phyloP scores from a whole-genome alignment of 2,888 invertebrate genomes.

The Xestoiulus laeticollis region DNA sequence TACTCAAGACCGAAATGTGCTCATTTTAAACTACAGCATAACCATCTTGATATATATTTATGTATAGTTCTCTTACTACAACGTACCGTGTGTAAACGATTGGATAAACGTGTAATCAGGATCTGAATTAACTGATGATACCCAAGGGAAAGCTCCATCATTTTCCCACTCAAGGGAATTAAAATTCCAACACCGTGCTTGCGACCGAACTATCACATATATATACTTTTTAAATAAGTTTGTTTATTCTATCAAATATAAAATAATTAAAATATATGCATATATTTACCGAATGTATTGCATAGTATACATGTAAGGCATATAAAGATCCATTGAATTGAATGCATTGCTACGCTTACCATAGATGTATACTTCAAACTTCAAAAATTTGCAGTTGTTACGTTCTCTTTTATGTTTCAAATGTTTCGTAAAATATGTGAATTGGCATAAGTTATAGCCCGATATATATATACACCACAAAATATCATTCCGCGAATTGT shows the following conservation, averaged over 20 bases:
- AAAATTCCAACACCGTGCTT: neutral
- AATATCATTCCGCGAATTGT: no score
- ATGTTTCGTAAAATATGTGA: no score
- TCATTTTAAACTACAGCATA: neutral
- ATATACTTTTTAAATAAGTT: neutral
- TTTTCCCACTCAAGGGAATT: neutral
- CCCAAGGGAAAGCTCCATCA: neutral
- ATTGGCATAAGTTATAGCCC: no score
- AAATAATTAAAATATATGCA: neutral
- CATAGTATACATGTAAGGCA: neutral
- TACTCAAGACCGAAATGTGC: no score
- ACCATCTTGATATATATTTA: neutral
- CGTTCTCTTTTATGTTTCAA: no score
- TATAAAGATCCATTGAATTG: no score
- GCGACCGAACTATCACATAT: neutral
- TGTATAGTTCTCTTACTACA: neutral
- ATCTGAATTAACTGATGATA: neutral
- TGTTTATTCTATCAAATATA: neutral
- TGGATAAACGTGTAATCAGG: neutral
- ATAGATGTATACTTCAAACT: no score
- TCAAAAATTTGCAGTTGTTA: no score
- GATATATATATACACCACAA: no score
- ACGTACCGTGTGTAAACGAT: neutral
- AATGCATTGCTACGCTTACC: no score
- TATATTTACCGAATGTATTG: neutral